These are phyloP conservation scores for Agrilus planipennis DNA, from an alignment of 1,140 invertebrate species.

Conservation along the genomic window DNA sequence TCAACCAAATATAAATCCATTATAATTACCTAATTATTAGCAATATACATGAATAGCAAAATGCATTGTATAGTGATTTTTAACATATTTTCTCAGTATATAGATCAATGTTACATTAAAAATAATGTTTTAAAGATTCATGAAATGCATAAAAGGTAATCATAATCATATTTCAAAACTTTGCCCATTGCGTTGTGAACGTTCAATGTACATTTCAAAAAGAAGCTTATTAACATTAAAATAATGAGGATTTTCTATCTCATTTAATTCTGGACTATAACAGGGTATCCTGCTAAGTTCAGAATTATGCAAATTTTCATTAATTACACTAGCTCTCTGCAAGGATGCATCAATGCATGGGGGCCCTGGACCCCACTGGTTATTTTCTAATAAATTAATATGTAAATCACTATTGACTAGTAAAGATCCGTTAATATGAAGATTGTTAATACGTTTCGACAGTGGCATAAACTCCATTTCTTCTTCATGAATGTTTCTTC, in stretches of 20 bases:
- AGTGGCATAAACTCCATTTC: conserved; percentile 62
- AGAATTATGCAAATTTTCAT: no score
- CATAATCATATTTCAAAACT: conserved; percentile 1
- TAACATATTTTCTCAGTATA: no score
- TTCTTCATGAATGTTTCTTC: conserved; percentile 44
- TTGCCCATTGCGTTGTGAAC: conserved; percentile 35
- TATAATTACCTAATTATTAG: no score
- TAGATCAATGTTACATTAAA: no score
- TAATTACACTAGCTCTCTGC: no score
- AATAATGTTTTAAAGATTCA: no score
- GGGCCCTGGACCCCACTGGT: conserved; percentile 24
- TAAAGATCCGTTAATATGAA: conserved; percentile 50
- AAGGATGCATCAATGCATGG: conserved; percentile 8
- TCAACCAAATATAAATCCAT: no score
- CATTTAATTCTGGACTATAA: conserved; percentile 44
- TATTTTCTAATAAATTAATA: conserved; percentile 4
- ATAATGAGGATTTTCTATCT: conserved; percentile 47
- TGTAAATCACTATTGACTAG: no score
- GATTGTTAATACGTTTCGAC: conserved; percentile 65
- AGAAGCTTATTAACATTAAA: conserved; percentile 51
- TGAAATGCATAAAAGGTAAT: no score
- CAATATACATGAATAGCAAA: no score
- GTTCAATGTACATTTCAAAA: conserved; percentile 45
- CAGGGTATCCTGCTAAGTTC: conserved; percentile 18
- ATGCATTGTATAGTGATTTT: no score